These are phyloP conservation scores for Plestiodon gilberti DNA, from an alignment of 2,113 vertebrate genomes.

Conservation along the genomic window DNA sequence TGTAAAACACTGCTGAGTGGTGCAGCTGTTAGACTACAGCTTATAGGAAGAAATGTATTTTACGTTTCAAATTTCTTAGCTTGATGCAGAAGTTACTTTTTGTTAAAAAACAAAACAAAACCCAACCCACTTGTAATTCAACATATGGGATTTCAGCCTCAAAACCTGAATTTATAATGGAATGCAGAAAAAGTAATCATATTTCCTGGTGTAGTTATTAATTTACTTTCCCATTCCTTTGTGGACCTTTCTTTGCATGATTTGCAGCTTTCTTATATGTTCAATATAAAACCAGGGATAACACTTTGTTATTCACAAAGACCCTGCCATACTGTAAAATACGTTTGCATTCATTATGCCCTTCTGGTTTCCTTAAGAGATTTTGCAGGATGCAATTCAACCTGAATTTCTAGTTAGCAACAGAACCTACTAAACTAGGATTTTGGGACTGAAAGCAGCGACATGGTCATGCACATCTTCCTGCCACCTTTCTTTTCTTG, in stretches of 20 bases:
- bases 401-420: background rate
- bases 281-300: background rate
- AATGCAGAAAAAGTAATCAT: background rate
- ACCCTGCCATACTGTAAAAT: background rate
- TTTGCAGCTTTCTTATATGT: background rate
- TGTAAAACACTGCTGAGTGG: background rate
- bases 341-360: background rate
- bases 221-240: background rate
- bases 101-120: no score
- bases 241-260: background rate
- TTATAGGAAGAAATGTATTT: background rate
- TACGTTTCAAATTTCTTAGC: background rate
- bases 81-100: background rate
- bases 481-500: background rate
- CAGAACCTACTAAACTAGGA: background rate
- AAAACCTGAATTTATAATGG: background rate
- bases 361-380: no score
- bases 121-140: background rate
- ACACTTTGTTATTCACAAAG: background rate
- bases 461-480: background rate
- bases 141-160: background rate
- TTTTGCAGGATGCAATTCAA: background rate
- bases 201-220: background rate
- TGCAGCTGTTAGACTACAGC: background rate
- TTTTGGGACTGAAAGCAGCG: background rate